Evolutionary conservation across 1,140 invertebrate species (phyloP).

Genomic region (Chironomus striatipennis): DNA sequence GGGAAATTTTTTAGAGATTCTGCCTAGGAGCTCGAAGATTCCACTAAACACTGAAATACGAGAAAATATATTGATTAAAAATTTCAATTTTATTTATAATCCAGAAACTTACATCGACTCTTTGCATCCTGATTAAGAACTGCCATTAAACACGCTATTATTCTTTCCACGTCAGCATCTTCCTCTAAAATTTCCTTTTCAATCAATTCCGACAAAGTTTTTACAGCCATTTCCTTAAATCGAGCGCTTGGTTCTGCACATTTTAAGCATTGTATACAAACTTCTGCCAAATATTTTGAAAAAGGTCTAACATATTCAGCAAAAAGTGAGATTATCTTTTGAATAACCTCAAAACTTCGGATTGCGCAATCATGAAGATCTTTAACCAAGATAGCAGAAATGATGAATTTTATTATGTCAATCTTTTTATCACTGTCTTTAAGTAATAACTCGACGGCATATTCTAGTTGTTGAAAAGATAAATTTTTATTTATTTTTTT

Average conservation of each 20-base stretch:
- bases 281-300: neutral
- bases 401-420: neutral
- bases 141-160: neutral
- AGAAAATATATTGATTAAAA: neutral
- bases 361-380: constrained; percentile 46
- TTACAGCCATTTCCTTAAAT: neutral
- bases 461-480: too few species aligned
- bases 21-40: neutral
- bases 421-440: neutral
- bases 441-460: neutral
- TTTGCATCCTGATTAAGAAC: neutral
- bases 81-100: neutral
- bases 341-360: neutral
- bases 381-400: neutral
- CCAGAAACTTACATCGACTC: neutral
- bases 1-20: neutral
- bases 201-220: neutral
- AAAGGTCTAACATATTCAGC: neutral
- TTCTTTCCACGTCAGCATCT: neutral
- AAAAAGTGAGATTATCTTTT: neutral
- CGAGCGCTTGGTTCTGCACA: neutral
- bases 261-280: neutral
- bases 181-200: neutral
- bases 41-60: neutral
- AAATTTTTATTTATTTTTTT: too few species aligned